Base-by-base conservation (phyloP, 2,797 vertebrate genomes). In the Danionella dracula region DNA sequence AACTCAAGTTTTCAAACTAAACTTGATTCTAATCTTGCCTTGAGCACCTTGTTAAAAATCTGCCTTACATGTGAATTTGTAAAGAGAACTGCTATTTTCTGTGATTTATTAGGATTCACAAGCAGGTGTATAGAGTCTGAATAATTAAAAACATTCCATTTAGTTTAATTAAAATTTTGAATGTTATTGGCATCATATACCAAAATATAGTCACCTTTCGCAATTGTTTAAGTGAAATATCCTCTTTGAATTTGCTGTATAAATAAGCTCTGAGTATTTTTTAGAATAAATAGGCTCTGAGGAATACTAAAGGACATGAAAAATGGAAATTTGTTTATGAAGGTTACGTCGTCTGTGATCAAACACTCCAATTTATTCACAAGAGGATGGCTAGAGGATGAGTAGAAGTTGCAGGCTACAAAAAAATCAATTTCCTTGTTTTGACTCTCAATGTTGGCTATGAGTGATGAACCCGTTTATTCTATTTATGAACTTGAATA, bases 101-200 rank as follows among this genome's bases (percentile, higher is more conserved):
- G n/a, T n/a, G n/a, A n/a, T n/a, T n/a, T n/a, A n/a, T n/a, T n/a
- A n/a, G n/a, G n/a, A n/a, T n/a, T n/a, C n/a, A n/a, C n/a, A n/a
- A n/a, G n/a, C n/a, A n/a, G n/a, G n/a, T n/a, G n/a, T n/a, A n/a
- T n/a, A n/a, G n/a, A n/a, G n/a, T n/a, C n/a, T n/a, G n/a, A n/a
- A n/a, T n/a, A n/a, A n/a, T n/a, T n/a, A n/a, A n/a, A n/a, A n/a
- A n/a, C n/a, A n/a, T n/a, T n/a, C n/a, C n/a, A n/a, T n/a, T n/a
- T n/a, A n/a, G n/a, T n/a, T n/a, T n/a, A n/a, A n/a, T n/a, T n/a
- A n/a, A n/a, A n/a, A n/a, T n/a, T n/a, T n/a, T n/a, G n/a, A n/a
- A n/a, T n/a, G 19, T 65, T 65, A 57, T 40, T 21, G 42, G 32
- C 54, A 12, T 49, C 4, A 38, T 44, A 68, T 64, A 35, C 53